Percentiles rank a stretch among this genome's conserved stretches.
phyloP scores from a whole-genome alignment of 2,888 invertebrate species.

The Prionchulus punctatus region DNA sequence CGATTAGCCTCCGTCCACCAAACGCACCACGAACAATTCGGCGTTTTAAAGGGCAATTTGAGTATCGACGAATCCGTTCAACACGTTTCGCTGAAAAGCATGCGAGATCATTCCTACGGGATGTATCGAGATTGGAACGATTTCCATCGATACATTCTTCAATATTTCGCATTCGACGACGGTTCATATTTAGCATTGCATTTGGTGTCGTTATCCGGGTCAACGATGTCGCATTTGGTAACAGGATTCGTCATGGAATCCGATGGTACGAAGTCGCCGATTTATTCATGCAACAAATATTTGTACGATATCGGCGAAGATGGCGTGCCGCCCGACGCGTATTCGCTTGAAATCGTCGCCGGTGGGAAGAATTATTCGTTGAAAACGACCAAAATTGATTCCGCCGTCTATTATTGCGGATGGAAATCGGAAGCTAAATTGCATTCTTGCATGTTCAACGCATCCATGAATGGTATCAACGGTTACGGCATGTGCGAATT shows the following conservation, averaged over 20 bases:
- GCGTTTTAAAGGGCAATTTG: slow-evolving; percentile 43
- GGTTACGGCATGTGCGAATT: background rate
- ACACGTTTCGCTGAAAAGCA: background rate
- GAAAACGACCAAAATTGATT: background rate
- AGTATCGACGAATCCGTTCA: background rate
- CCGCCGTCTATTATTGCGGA: background rate
- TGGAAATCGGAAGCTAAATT: background rate
- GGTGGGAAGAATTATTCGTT: background rate
- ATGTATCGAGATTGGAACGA: slow-evolving; percentile 54
- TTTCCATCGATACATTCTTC: slow-evolving; percentile 60
- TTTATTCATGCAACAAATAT: background rate
- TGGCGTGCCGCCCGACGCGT: slow-evolving; percentile 1
- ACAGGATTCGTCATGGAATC: slow-evolving; percentile 48
- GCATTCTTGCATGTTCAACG: background rate
- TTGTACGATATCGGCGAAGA: background rate
- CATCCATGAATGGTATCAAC: background rate
- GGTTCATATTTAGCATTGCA: slow-evolving; percentile 53
- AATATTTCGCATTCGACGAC: slow-evolving; percentile 55
- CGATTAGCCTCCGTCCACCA: slow-evolving; percentile 55
- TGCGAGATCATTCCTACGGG: slow-evolving; percentile 35
- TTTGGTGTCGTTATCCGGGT: slow-evolving; percentile 56
- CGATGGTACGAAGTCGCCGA: background rate
- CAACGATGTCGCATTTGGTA: slow-evolving; percentile 40
- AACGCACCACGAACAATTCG: slow-evolving; percentile 67
- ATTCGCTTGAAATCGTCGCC: background rate